phyloP scores from a whole-genome alignment of 2,888 invertebrate species.

The Drosophila niveifrons region DNA sequence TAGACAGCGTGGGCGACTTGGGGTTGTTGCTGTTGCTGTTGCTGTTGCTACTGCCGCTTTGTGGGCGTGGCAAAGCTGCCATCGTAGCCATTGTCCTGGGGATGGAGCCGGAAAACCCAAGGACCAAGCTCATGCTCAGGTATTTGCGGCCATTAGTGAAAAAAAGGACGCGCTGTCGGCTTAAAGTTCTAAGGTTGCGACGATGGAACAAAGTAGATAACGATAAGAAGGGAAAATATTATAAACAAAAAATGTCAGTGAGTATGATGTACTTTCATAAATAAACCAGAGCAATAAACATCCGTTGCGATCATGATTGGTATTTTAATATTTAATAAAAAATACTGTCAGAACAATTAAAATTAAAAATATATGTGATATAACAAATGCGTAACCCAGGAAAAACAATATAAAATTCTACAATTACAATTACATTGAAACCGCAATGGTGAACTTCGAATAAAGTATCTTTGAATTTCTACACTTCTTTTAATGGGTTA shows the following conservation, averaged over 20 bases:
- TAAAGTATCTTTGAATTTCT: too few species aligned
- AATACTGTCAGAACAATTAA: slow-evolving; percentile 13
- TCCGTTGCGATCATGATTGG: slow-evolving; percentile 41
- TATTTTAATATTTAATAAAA: slow-evolving; percentile 51
- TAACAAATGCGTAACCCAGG: not conserved
- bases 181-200: slow-evolving; percentile 71
- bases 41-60: not conserved
- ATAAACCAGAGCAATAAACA: not conserved
- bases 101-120: slow-evolving; percentile 1
- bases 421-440: too few species aligned
- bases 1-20: slow-evolving; percentile 74
- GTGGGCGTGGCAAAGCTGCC: slow-evolving; percentile 67
- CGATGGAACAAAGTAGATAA: slow-evolving; percentile 57
- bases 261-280: slow-evolving; percentile 12
- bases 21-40: slow-evolving; percentile 54
- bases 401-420: not conserved
- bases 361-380: slow-evolving; percentile 12
- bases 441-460: too few species aligned
- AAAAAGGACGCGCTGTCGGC: slow-evolving; percentile 64
- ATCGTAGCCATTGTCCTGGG: slow-evolving; percentile 35
- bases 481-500: too few species aligned
- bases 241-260: slow-evolving; percentile 15
- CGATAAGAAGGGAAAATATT: slow-evolving; percentile 29
- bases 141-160: slow-evolving; percentile 74
- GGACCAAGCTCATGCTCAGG: slow-evolving; percentile 54